phyloP scores from a whole-genome alignment of 2,797 vertebrate species.

The Clarias platycephalus region DNA sequence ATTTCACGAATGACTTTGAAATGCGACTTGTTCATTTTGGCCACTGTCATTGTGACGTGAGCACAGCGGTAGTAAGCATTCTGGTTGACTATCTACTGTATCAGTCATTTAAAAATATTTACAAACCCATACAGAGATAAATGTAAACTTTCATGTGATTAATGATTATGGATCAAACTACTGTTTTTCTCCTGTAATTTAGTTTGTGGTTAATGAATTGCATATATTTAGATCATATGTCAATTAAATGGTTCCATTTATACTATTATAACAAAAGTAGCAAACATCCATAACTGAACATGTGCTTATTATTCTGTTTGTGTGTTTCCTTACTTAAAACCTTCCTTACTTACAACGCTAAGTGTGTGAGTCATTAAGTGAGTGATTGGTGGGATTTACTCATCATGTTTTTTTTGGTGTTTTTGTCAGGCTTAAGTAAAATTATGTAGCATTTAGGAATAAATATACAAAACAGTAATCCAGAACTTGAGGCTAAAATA shows the following conservation, averaged over 20 bases:
- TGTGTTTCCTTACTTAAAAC: neutral
- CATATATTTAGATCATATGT: neutral
- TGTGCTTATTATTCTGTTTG: too few species aligned
- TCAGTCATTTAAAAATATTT: neutral
- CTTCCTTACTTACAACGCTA: neutral
- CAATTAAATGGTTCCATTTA: neutral
- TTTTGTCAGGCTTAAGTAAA: conserved; percentile 73
- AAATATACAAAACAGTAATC: conserved; percentile 75
- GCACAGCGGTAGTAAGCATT: too few species aligned
- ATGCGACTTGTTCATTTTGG: too few species aligned
- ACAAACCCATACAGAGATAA: neutral
- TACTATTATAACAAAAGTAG: neutral
- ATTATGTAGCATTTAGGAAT: conserved; percentile 76
- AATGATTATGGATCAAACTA: neutral
- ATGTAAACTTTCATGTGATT: neutral
- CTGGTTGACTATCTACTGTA: too few species aligned
- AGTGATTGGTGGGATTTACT: conserved; percentile 59
- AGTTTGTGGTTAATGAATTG: neutral
- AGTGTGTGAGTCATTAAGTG: neutral
- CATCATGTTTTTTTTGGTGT: conserved; percentile 74
- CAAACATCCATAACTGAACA: neutral
- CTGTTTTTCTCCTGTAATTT: neutral
- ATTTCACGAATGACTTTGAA: too few species aligned
- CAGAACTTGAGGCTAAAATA: conserved; percentile 75
- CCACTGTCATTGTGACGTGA: too few species aligned